Base-by-base conservation (phyloP, 2,113 vertebrate genomes). In the Dicentrarchus labrax region DNA sequence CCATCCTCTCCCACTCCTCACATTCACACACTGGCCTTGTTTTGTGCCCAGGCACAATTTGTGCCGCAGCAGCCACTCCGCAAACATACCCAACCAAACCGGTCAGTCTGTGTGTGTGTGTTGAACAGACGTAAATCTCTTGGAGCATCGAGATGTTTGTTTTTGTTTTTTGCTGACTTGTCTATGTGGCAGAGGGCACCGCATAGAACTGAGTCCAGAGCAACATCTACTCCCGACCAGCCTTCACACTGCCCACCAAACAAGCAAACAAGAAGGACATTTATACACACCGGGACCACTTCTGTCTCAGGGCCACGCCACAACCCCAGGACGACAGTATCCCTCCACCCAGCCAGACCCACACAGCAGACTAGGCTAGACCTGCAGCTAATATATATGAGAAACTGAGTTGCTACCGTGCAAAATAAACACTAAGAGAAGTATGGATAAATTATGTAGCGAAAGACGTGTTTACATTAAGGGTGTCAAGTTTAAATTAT, bases 401-500 rank as follows among this genome's bases (percentile, higher is more conserved):
- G 82, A 83, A 74, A 89, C 72, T n/a, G 70, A 79, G 85, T 64
- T 64, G 91, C 88, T 94, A 92, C 91, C 68, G 91, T 91, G 80
- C 80, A 92, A 88, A 92, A 89, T 72, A 92, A 94, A 94, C 91
- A 92, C 72, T 0, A 50, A 78, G 80, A 90, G 88, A 83, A 90
- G 86, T 92, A 89, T 82, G 84, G 89, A 86, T 86, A 89, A 91
- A 92, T 93, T 65, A 91, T 86, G 87, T 87, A 87, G 88, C 69
- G 83, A 94, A 91, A 92, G 90, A 92, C 69, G 74, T 93, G 88
- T 92, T 92, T 93, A 92, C 74, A 47, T 92, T 92, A 66, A 87
- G 78, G 85, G 92, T 92, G 93, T 94, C 90, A 84, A 86, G 91
- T 91, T 92, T 90, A 91, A 92, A 94, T 94, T 86, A 91, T 83